Base-by-base conservation (phyloP, 2,888 invertebrate species). In the Trichacis sp. region DNA sequence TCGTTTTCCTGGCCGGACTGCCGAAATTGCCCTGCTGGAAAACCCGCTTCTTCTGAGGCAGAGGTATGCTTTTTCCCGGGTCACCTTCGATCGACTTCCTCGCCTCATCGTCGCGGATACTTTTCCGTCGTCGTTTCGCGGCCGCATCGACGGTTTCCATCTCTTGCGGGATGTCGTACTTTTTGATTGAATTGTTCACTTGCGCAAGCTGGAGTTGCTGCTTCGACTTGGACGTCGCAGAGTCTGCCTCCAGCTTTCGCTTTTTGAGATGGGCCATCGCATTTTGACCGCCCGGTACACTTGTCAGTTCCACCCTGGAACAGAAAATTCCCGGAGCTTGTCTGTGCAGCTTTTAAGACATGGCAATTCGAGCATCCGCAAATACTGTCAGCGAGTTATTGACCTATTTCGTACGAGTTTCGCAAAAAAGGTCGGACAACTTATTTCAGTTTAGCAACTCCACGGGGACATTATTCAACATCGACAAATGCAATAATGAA, bases 221-320 rank as follows among this genome's bases (percentile, higher is more conserved):
- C 66, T 81, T 81, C 69, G 77, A 74, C 69, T 76, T 78, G 67
- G 75, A 66, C 70, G 74, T 69, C 63, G 77, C 77, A 64, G 83
- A 79, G 64, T 88, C 88, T 61, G 88, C 88, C 77, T 92, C 91
- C 77, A 91, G 85, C 83, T 91, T 89, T 82, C 91, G 87, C 83
- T 92, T 92, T 86, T 89, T 90, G 81, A 91, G 87, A 82, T 91
- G 91, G 74, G 89, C 86, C 82, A 89, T 85, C 76, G 88, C 86
- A 81, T 88, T 85, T 84, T 85, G 85, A 72, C 88, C 88, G 72
- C 87, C 83, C 77, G 86, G 88, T 82, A 89, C 84, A 77, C 83
- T 84, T 78, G 84, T 84, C 74, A 84, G 82, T 82, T 84, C 84
- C 82, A 84, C 82, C 84, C 84, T 84, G 84, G 84, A 84, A 84